Conservation (phyloP, 2,113 vertebrate species). For the Tretioscincus oriximinensis region DNA sequence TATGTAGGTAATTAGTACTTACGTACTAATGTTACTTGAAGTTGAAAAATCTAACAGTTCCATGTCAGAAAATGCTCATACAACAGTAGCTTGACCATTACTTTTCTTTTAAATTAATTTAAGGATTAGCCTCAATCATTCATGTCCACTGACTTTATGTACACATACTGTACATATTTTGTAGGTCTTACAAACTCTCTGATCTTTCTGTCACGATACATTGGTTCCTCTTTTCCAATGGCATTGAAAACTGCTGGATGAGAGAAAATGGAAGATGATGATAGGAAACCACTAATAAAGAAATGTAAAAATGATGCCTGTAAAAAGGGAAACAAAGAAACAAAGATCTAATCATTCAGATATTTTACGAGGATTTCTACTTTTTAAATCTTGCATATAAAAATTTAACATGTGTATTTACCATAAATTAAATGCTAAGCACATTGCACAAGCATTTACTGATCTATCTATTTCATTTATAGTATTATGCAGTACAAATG, state of each 20-base stretch:
- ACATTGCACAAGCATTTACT: neutral
- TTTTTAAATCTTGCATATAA: no score
- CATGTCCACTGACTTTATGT: slow-evolving; percentile 28
- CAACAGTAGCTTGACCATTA: neutral
- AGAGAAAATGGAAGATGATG: neutral
- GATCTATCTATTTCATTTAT: no score
- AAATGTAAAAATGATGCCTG: neutral
- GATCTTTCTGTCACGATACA: slow-evolving; percentile 3
- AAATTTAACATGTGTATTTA: neutral
- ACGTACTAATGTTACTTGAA: neutral
- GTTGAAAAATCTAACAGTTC: neutral
- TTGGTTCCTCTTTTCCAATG: slow-evolving; percentile 22
- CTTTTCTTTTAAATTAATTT: neutral
- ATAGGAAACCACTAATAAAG: no score
- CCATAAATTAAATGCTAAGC: neutral
- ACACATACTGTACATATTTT: slow-evolving; percentile 30
- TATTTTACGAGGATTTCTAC: neutral
- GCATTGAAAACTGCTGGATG: neutral
- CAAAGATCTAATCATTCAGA: neutral
- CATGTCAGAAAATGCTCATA: neutral
- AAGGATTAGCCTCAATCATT: neutral
- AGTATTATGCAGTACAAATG: no score
- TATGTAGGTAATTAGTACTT: neutral
- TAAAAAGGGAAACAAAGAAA: neutral
- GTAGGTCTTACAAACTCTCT: slow-evolving; percentile 33